Evolutionary conservation across 2,113 vertebrate genomes (phyloP), one percentile per base, ranked within the genome.

Genomic region (Alexandromys fortis): DNA sequence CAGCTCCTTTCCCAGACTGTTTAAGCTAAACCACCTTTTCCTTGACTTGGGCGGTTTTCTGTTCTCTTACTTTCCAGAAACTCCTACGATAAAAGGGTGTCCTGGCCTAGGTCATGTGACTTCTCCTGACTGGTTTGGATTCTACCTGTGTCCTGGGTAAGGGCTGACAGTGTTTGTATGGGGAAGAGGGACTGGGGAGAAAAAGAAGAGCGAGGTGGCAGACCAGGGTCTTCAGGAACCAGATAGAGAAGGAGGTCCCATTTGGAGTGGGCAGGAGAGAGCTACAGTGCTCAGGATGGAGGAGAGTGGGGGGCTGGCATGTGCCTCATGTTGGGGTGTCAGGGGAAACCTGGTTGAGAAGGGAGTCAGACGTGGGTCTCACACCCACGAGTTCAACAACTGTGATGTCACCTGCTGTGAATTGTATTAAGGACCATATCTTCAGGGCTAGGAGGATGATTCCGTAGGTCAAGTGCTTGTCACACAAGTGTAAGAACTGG

Each of bases 91-190:
- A 45, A 75, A 65, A 30, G 47, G n/a, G 33, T n/a, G 24, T 5
- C 0, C 2, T 42, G 33, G 3, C 9, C 12, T 0, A 10, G 12
- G 65, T 5, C 52, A 3, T 5, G 12, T 13, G 75, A 70, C 76
- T 58, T 92, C 38, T 93, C 19, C 55, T 70, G 38, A 21, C 24
- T 38, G 7, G 26, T 14, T 28, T 35, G 85, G 68, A 90, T 26
- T 38, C 13, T 11, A 2, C 13, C 33, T 33, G 9, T 13, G 38
- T 11, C 55, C 87, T 52, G 0, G 10, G n/a, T 1, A 13, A 91
- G 19, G 63, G 61, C 33, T 67, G 68, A 61, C 5, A 6, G 58
- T 19, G 42, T 38, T 30, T 30, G 35, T 21, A 4, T 24, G 49
- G 24, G 28, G 30, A 21, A 10, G 9, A 45, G 30, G 55, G 47